A percentile compares a stretch with the other conserved stretches of the same genome.
Evolutionary conservation across 1,140 invertebrate genomes (phyloP).

Genomic region (Formica exsecta): DNA sequence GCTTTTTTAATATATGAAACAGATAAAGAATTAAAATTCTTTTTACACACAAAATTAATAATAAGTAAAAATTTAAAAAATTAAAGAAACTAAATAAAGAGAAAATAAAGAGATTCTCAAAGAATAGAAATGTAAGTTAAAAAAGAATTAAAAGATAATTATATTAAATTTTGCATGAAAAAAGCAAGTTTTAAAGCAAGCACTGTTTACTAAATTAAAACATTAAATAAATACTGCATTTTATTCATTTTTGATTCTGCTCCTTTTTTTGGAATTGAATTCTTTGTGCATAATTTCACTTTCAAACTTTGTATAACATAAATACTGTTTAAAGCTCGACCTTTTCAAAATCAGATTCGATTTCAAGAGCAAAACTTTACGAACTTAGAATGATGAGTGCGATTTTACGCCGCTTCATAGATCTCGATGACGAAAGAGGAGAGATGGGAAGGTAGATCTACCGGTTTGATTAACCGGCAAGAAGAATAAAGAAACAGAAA

Average conservation of each 20-base stretch:
- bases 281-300: constrained; percentile 40
- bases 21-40: not conserved
- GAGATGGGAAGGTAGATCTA: constrained; percentile 77
- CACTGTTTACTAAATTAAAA: not conserved
- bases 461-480: constrained; percentile 77
- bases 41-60: not conserved
- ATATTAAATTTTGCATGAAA: not conserved
- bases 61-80: not conserved
- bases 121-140: not conserved
- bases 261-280: not conserved
- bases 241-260: not conserved
- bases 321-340: constrained; percentile 41
- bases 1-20: not conserved
- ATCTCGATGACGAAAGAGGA: constrained; percentile 57
- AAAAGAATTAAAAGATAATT: not conserved
- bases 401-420: constrained; percentile 68
- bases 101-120: not conserved
- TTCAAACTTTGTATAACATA: constrained; percentile 33
- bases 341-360: constrained; percentile 53
- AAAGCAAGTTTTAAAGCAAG: not conserved
- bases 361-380: constrained; percentile 55
- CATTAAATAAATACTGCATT: not conserved
- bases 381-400: constrained; percentile 66
- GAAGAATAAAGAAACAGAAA: constrained; percentile 55
- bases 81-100: not conserved